phyloP scores from a whole-genome alignment of 2,888 invertebrate species.

The Eupithecia centaureata region DNA sequence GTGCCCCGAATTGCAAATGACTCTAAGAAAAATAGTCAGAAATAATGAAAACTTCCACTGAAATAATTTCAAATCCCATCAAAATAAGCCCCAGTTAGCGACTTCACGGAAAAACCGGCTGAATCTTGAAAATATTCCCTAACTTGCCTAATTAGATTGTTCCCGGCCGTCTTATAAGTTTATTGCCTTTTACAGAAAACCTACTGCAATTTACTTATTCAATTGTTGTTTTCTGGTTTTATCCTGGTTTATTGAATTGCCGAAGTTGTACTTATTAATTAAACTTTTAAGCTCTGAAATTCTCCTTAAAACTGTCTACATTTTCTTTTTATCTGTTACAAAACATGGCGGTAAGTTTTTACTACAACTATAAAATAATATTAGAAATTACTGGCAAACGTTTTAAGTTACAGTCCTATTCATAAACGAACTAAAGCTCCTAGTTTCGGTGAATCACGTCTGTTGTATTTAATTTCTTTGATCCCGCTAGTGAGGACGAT shows the following conservation, averaged over 20 bases:
- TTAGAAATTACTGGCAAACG: neutral
- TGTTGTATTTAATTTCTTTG: neutral
- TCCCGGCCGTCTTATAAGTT: constrained; percentile 19
- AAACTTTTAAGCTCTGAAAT: neutral
- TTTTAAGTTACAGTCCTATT: neutral
- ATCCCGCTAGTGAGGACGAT: neutral
- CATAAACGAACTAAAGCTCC: neutral
- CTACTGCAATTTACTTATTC: constrained; percentile 8
- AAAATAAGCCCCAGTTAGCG: constrained; percentile 26
- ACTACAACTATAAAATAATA: neutral
- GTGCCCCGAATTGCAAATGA: neutral
- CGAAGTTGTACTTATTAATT: neutral
- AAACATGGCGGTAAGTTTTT: neutral
- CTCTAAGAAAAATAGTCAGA: neutral
- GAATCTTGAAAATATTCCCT: constrained; percentile 29
- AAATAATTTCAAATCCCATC: constrained; percentile 24
- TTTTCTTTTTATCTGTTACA: neutral
- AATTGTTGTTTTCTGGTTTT: constrained; percentile 7
- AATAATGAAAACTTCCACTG: constrained; percentile 16
- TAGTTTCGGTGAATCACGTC: neutral
- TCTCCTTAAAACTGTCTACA: neutral
- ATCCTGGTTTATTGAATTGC: constrained; percentile 3
- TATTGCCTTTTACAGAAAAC: constrained; percentile 9
- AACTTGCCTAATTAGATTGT: constrained; percentile 30
- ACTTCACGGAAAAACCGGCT: constrained; percentile 25